phyloP scores from a whole-genome alignment of 2,888 invertebrate species.

The Meteorus cinctellus region DNA sequence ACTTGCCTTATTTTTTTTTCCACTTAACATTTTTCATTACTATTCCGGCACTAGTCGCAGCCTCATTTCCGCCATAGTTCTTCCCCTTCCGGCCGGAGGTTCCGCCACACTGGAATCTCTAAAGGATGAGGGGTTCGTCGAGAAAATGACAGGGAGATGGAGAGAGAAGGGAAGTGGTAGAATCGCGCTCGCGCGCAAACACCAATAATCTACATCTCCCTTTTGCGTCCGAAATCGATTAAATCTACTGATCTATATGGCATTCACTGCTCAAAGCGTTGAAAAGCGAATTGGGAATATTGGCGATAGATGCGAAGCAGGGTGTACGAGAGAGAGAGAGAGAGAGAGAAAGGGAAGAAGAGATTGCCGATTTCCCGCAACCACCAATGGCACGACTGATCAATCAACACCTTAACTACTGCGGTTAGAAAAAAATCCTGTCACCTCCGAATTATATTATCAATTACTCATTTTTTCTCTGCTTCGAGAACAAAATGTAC shows the following conservation, averaged over 20 bases:
- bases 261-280: not conserved
- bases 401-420: slow-evolving; percentile 50
- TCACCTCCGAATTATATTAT: too few relatives aligned
- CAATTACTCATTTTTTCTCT: too few relatives aligned
- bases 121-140: not conserved
- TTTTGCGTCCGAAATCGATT: slow-evolving; percentile 7
- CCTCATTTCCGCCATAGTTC: slow-evolving; percentile 38
- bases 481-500: too few relatives aligned
- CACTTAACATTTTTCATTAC: slow-evolving; percentile 28
- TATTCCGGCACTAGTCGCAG: slow-evolving; percentile 31
- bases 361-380: slow-evolving; percentile 38
- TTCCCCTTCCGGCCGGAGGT: slow-evolving; percentile 18
- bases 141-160: not conserved
- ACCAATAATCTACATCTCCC: not conserved
- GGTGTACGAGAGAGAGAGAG: not conserved
- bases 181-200: not conserved
- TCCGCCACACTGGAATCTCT: not conserved
- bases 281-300: slow-evolving; percentile 11
- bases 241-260: slow-evolving; percentile 10
- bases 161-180: not conserved
- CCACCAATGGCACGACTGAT: slow-evolving; percentile 43
- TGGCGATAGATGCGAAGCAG: not conserved
- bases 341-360: not conserved
- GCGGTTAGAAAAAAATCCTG: slow-evolving; percentile 15
- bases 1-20: slow-evolving; percentile 34